phyloP scores from a whole-genome alignment of 2,888 invertebrate species.

The Scelioninae gen. 2 region DNA sequence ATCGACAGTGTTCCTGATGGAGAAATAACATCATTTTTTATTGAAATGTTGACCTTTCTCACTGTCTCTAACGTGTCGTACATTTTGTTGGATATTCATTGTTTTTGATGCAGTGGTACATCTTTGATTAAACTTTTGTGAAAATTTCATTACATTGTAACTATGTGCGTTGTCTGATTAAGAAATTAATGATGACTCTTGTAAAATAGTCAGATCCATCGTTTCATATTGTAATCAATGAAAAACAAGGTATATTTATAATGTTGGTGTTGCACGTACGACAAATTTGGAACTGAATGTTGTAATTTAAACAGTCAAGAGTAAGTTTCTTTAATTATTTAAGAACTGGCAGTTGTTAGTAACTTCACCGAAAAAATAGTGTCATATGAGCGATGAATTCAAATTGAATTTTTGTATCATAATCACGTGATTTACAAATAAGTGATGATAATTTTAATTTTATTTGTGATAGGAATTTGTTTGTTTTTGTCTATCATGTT shows the following conservation, averaged over 20 bases:
- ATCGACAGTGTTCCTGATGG: conserved; percentile 33
- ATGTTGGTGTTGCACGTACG: conserved; percentile 28
- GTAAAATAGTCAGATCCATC: conserved; percentile 40
- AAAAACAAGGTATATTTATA: conserved; percentile 32
- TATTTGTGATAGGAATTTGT: neutral
- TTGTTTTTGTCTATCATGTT: conserved; percentile 1
- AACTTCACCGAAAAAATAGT: conserved; percentile 16
- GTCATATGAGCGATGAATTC: conserved; percentile 19
- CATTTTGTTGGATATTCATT: conserved; percentile 11
- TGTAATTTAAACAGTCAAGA: conserved; percentile 8
- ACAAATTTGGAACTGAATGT: conserved; percentile 40
- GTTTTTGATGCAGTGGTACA: conserved; percentile 9
- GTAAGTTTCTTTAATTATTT: conserved; percentile 16
- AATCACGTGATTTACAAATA: conserved; percentile 5
- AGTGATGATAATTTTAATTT: neutral
- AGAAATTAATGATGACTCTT: conserved; percentile 45
- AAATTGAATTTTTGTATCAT: conserved; percentile 9
- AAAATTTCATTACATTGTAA: conserved; percentile 24
- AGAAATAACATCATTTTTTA: conserved; percentile 1
- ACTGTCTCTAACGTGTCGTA: conserved; percentile 8
- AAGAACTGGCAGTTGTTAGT: conserved; percentile 42
- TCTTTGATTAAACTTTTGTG: conserved; percentile 21
- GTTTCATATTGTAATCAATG: conserved; percentile 26
- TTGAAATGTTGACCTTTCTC: too few relatives aligned
- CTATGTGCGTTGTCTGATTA: conserved; percentile 22